Percentiles rank a stretch among this genome's conserved stretches.
phyloP scores from a whole-genome alignment of 2,888 invertebrate species.

The Nomada fabriciana region DNA sequence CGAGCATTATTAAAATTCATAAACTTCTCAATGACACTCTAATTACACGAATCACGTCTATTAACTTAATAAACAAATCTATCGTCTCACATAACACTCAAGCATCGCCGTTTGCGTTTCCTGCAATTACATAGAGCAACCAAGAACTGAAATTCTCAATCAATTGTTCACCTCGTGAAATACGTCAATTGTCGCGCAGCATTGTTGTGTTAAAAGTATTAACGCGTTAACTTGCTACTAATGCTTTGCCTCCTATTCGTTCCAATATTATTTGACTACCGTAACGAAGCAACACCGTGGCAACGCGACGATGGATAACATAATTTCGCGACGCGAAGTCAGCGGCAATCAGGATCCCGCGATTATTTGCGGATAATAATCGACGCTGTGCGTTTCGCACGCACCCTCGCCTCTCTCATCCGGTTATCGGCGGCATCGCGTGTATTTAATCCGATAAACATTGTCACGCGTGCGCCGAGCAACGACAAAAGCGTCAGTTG shows the following conservation, averaged over 20 bases:
- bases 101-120: too few relatives aligned
- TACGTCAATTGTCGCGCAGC: too few relatives aligned
- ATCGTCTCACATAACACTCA: too few relatives aligned
- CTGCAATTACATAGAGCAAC: too few relatives aligned
- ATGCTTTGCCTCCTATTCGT: too few relatives aligned
- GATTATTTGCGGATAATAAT: constrained; percentile 57
- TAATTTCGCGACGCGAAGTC: constrained; percentile 34
- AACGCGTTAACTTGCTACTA: neutral
- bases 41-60: too few relatives aligned
- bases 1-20: too few relatives aligned
- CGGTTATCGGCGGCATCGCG: constrained; percentile 14
- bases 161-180: too few relatives aligned
- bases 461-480: constrained; percentile 16
- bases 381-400: constrained; percentile 32
- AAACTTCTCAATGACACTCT: too few relatives aligned
- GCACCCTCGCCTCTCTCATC: neutral
- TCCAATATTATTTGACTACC: constrained; percentile 1
- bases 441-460: constrained; percentile 53
- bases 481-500: constrained; percentile 40
- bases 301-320: constrained; percentile 9
- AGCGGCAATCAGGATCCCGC: constrained; percentile 20
- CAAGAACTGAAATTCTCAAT: too few relatives aligned
- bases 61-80: too few relatives aligned
- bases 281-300: neutral
- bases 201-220: too few relatives aligned